Conservation (phyloP, 2,888 invertebrate species). For the Trichogramma evanescens region DNA sequence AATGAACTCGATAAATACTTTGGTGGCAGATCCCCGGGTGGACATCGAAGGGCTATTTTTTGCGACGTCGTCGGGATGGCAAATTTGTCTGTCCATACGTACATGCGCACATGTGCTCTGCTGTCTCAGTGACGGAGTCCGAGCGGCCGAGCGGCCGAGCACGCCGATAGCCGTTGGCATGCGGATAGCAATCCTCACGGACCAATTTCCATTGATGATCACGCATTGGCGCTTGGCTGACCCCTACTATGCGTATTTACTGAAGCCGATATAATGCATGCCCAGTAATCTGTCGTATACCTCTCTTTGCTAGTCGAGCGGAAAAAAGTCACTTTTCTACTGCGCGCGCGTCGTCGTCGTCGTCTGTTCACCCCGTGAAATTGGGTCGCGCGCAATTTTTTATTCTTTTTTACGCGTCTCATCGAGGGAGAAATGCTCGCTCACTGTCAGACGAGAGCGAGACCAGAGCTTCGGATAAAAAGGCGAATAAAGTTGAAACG, state of each 20-base stretch:
- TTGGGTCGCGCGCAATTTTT: constrained; percentile 23
- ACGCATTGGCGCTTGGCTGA: constrained; percentile 16
- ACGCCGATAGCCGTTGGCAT: too few species aligned
- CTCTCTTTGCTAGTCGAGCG: constrained; percentile 37
- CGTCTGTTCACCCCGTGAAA: constrained; percentile 17
- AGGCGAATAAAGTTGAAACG: constrained; percentile 4
- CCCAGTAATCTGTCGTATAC: constrained; percentile 44
- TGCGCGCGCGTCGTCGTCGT: constrained; percentile 4
- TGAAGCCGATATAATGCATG: constrained; percentile 24
- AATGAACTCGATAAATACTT: too few species aligned
- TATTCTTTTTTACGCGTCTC: constrained; percentile 19
- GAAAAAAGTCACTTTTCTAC: constrained; percentile 33
- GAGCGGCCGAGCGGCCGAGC: too few species aligned
- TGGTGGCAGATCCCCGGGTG: too few species aligned
- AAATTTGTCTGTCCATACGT: too few species aligned
- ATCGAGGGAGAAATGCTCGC: constrained; percentile 3
- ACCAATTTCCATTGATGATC: constrained; percentile 25
- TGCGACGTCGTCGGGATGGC: too few species aligned
- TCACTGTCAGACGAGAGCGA: constrained; percentile 17
- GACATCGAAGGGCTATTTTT: too few species aligned
- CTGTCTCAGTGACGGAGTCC: too few species aligned
- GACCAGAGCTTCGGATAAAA: constrained; percentile 19
- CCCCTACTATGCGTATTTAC: constrained; percentile 1
- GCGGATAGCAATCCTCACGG: constrained; percentile 7
- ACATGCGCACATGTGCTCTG: too few species aligned